These are phyloP conservation scores for Sciurus carolinensis DNA, from an alignment of 2,797 vertebrate species.

Conservation along the genomic window DNA sequence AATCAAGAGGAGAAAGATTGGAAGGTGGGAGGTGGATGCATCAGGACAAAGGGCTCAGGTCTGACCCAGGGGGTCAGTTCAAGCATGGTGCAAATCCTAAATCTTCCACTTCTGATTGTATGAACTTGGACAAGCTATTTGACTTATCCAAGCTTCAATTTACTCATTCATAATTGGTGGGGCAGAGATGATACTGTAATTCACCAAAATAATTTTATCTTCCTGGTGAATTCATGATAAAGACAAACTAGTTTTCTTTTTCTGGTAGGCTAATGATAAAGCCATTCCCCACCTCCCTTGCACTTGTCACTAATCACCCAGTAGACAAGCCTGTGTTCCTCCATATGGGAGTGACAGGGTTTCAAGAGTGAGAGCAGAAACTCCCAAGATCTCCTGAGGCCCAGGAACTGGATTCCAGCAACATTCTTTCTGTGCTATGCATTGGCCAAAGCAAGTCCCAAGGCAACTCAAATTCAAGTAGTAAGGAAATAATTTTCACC, in stretches of 20 bases:
- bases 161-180: not conserved
- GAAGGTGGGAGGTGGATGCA: not conserved
- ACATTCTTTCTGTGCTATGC: not conserved
- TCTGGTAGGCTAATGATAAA: too few relatives aligned
- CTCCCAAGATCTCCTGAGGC: not conserved
- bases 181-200: not conserved
- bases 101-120: not conserved
- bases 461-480: not conserved
- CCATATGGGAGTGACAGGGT: not conserved
- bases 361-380: not conserved
- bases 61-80: not conserved
- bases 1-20: not conserved
- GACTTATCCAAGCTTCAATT: not conserved
- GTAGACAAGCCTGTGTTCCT: not conserved
- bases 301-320: not conserved
- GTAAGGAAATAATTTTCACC: not conserved
- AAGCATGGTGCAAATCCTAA: not conserved
- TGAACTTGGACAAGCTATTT: not conserved
- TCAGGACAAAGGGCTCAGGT: not conserved
- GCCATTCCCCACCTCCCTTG: not conserved
- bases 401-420: not conserved
- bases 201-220: not conserved
- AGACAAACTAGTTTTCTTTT: too few relatives aligned
- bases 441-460: not conserved
- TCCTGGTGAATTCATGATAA: not conserved